These are phyloP conservation scores for Lasioglossum marginatum DNA, from an alignment of 2,888 invertebrate species.

Conservation along the genomic window DNA sequence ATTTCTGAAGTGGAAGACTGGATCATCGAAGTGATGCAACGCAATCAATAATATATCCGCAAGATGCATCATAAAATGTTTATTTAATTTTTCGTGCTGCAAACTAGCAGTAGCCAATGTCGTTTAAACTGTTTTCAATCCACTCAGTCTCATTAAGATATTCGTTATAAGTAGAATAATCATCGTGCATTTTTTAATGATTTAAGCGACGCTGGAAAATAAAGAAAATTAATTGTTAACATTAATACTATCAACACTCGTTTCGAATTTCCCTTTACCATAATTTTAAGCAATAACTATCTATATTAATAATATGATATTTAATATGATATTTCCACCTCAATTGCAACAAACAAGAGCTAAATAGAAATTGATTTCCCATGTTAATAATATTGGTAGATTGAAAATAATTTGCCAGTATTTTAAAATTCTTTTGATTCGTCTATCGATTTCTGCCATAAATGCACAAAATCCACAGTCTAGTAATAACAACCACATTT, in stretches of 20 bases:
- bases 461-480: too few species aligned
- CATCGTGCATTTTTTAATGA: not conserved
- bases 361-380: not conserved
- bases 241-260: not conserved
- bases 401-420: too few species aligned
- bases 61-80: conserved; percentile 1
- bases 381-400: too few species aligned
- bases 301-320: too few species aligned
- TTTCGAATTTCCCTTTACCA: not conserved
- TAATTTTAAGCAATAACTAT: too few species aligned
- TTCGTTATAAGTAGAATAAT: not conserved
- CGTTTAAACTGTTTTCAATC: not conserved
- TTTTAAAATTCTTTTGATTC: not conserved
- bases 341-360: not conserved
- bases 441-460: too few species aligned
- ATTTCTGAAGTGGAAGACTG: conserved; percentile 70
- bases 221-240: not conserved
- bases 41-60: conserved; percentile 19
- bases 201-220: not conserved
- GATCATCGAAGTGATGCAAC: conserved; percentile 69
- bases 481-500: too few species aligned
- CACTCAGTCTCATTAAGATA: not conserved
- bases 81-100: not conserved
- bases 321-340: too few species aligned
- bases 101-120: not conserved